Evolutionary conservation across 1,140 invertebrate genomes (phyloP), one percentile per base, ranked within the genome.

Genomic region (Drosophila sechellia): DNA sequence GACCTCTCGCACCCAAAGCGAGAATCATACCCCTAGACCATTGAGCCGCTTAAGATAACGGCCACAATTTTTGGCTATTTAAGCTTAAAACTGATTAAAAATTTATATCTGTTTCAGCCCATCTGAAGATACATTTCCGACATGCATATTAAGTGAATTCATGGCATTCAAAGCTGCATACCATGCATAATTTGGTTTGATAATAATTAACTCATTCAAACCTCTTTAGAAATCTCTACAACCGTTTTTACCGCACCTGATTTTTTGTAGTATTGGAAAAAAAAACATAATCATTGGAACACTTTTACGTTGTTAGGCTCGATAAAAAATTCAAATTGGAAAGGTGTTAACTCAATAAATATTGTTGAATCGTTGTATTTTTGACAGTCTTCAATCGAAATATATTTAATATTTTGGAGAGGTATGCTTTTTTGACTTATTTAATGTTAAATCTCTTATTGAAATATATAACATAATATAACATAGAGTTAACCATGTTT

Each of bases 1-100:
- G 96, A 96, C 95, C 96, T 96, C 95, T 96, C 95, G 96, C 96
- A 96, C 95, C 96, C 96, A 95, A 96, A 96, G 95, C 95, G 95
- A 95, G 95, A 96, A 96, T 96, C 96, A 96, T 96, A 96, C 95
- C 95, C 95, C 96, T 96, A 96, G 96, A 96, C 96, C 96, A 96
- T 95, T 95, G 95, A 95, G 95, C 95, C 95, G 46, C 85, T 17
- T 35, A 35, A 37, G 20, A 46, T n/a, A 46, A 27, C 0, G 11
- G 5, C 3, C 0, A 0, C 55, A 64, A 57, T 50, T 65, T 43
- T 63, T 35, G 20, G 0, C 5, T 58, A 35, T 53, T 54, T 68
- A 17, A 61, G 17, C 3, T 39, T 8, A 15, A n/a, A 46, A 20
- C n/a, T n/a, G 12, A 45, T 55, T 25, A 27, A 2, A 45, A 45